Evolutionary conservation across 2,888 invertebrate species (phyloP).

Genomic region (Morpho deidamia): DNA sequence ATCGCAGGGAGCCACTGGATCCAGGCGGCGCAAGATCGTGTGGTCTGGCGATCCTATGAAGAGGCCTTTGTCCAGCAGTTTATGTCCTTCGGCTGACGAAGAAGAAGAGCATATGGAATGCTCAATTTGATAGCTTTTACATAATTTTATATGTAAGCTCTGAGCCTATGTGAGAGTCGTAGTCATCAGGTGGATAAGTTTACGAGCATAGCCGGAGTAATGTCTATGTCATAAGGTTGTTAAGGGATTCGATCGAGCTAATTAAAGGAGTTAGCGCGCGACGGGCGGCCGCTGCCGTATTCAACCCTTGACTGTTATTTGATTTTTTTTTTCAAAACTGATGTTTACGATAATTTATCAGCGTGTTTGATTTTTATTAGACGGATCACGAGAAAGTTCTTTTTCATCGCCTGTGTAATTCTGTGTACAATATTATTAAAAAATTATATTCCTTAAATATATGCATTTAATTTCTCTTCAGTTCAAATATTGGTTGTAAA

Average conservation of each 20-base stretch:
- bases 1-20: too few species aligned
- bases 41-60: too few species aligned
- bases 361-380: neutral
- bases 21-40: too few species aligned
- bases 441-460: too few species aligned
- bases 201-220: conserved; percentile 32
- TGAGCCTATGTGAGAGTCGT: conserved; percentile 24
- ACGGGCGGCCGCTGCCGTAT: conserved; percentile 61
- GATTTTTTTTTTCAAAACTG: conserved; percentile 15
- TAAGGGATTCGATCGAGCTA: conserved; percentile 25
- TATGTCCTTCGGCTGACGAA: too few species aligned
- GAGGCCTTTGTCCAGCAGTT: too few species aligned
- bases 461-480: too few species aligned
- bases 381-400: neutral
- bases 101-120: too few species aligned
- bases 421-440: too few species aligned
- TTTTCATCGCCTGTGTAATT: neutral
- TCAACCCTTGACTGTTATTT: conserved; percentile 45
- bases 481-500: too few species aligned
- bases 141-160: neutral
- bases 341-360: conserved; percentile 1
- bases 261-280: conserved; percentile 45
- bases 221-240: conserved; percentile 17
- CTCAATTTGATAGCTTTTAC: too few species aligned
- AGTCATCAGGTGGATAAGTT: conserved; percentile 59